Conservation (phyloP, 2,113 vertebrate species). For the Anseranas semipalmata region DNA sequence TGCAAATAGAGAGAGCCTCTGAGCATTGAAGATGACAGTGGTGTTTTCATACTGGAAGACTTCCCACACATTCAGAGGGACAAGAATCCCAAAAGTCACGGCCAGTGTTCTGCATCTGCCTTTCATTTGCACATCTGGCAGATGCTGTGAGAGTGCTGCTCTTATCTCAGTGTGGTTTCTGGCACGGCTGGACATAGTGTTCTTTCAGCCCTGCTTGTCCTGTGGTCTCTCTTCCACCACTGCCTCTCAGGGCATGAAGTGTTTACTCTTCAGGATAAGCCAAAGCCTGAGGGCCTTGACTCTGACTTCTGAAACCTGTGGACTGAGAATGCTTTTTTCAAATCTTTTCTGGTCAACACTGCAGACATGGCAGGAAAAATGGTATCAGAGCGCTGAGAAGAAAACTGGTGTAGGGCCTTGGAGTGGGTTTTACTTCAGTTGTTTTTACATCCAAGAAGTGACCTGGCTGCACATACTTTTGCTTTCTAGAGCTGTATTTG, state of each 20-base stretch:
- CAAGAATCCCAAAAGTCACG: background rate
- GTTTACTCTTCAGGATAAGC: background rate
- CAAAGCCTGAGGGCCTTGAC: background rate
- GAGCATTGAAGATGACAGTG: background rate
- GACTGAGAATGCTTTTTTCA: background rate
- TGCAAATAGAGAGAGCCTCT: background rate
- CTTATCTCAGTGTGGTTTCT: no score
- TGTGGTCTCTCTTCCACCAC: background rate
- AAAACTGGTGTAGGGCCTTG: background rate
- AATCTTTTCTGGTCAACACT: background rate
- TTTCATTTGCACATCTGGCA: background rate
- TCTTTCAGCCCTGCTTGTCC: no score
- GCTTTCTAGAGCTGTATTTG: background rate
- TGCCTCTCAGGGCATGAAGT: background rate
- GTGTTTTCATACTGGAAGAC: background rate
- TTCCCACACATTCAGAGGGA: background rate
- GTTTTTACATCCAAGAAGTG: background rate
- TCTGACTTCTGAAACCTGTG: background rate
- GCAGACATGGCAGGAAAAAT: background rate
- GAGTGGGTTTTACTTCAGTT: background rate
- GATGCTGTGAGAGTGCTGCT: background rate
- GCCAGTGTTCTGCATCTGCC: background rate
- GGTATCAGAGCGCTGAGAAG: background rate
- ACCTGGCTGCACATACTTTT: background rate
- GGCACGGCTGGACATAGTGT: no score